Conservation (phyloP, 2,888 invertebrate species). For the Philopedon plagiatum region DNA sequence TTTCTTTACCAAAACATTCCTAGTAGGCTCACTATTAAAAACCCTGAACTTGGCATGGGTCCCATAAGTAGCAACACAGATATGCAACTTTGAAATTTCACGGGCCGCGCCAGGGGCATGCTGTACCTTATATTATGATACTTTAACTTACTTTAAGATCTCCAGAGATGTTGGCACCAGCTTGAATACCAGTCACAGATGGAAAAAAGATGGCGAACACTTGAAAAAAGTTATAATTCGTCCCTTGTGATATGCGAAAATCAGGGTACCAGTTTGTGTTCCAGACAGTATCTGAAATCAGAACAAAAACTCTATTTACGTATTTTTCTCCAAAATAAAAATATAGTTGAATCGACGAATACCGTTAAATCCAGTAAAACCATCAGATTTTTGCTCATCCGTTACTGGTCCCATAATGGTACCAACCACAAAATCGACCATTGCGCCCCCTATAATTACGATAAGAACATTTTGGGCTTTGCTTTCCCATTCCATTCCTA, state of each 20-base stretch:
- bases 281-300: constrained; percentile 76
- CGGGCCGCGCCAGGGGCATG: too few relatives aligned
- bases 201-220: constrained; percentile 98
- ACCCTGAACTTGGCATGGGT: too few relatives aligned
- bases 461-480: constrained; percentile 92
- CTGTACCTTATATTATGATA: too few relatives aligned
- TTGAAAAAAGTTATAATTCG: constrained; percentile 88
- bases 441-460: constrained; percentile 87
- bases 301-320: background rate
- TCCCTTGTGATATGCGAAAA: constrained; percentile 78
- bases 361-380: constrained; percentile 90
- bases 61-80: too few relatives aligned
- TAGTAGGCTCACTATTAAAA: too few relatives aligned
- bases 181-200: constrained; percentile 98
- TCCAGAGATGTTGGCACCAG: constrained; percentile 97
- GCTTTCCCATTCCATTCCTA: constrained; percentile 98
- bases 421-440: constrained; percentile 92
- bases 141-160: constrained; percentile 79
- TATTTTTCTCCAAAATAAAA: too few relatives aligned
- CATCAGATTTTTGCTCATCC: constrained; percentile 75
- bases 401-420: constrained; percentile 82
- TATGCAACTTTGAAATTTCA: too few relatives aligned
- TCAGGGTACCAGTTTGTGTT: constrained; percentile 78
- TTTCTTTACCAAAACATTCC: too few relatives aligned
- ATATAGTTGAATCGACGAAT: too few relatives aligned